Conservation (phyloP, 2,888 invertebrate species). For the Nipponacmea schrenckii region DNA sequence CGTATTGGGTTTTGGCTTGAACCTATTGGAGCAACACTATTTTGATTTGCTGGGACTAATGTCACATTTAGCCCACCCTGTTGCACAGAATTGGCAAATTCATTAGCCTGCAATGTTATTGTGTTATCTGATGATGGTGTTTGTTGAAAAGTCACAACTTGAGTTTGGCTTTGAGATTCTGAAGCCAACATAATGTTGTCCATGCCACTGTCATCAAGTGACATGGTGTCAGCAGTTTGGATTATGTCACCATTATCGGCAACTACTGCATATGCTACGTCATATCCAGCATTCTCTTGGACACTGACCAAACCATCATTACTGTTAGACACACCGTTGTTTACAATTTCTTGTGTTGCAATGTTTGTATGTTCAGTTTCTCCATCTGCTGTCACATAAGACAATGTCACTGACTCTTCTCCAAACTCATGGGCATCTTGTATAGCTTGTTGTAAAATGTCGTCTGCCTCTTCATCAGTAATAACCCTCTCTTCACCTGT, state of each 20-base stretch:
- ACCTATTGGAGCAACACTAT: slow-evolving; percentile 67
- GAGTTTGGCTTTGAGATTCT: not conserved
- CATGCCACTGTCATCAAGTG: not conserved
- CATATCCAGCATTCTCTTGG: slow-evolving; percentile 17
- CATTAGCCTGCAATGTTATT: not conserved
- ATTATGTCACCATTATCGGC: slow-evolving; percentile 16
- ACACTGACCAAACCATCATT: slow-evolving; percentile 23
- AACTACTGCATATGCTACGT: slow-evolving; percentile 22
- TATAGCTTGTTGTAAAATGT: slow-evolving; percentile 59
- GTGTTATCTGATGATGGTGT: not conserved
- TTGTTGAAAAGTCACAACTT: not conserved
- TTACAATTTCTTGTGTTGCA: slow-evolving; percentile 29
- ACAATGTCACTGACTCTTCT: slow-evolving; percentile 21
- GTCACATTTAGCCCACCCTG: slow-evolving; percentile 26
- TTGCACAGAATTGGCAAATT: slow-evolving; percentile 10
- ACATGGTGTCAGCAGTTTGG: slow-evolving; percentile 18
- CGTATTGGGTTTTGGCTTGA: slow-evolving; percentile 74
- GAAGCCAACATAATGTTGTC: not conserved
- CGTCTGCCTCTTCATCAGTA: slow-evolving; percentile 41
- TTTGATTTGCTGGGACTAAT: slow-evolving; percentile 33
- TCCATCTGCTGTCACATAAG: slow-evolving; percentile 19
- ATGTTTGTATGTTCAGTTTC: slow-evolving; percentile 15
- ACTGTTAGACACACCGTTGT: slow-evolving; percentile 25
- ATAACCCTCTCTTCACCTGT: slow-evolving; percentile 25
- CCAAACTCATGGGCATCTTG: slow-evolving; percentile 50